Evolutionary conservation across 2,888 invertebrate species (phyloP).

Genomic region (Nematopogon swammerdamellus): DNA sequence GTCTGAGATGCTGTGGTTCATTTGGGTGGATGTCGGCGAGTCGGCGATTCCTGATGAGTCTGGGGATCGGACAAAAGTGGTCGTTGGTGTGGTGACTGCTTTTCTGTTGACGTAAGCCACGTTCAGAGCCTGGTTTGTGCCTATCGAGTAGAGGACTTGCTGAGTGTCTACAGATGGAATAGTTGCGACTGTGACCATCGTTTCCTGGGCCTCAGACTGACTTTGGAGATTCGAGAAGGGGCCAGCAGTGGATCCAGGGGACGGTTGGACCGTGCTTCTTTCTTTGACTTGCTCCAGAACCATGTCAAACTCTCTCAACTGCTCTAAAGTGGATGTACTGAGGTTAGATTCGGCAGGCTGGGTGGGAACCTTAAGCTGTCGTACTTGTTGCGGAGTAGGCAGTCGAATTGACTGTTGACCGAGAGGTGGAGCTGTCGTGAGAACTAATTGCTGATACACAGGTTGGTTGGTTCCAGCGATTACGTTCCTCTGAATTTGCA

Average conservation of each 20-base stretch:
- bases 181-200: background rate
- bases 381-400: constrained; percentile 23
- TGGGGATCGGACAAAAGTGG: constrained; percentile 35
- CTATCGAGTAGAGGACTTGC: constrained; percentile 31
- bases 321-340: constrained; percentile 74
- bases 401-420: constrained; percentile 42
- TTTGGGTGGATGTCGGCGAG: constrained; percentile 28
- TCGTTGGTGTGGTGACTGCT: constrained; percentile 29
- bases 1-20: constrained; percentile 31
- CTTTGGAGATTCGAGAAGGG: background rate
- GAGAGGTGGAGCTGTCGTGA: constrained; percentile 44
- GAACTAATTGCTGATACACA: constrained; percentile 47
- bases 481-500: constrained; percentile 62
- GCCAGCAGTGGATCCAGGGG: background rate
- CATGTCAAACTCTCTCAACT: constrained; percentile 75
- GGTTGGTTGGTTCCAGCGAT: constrained; percentile 54
- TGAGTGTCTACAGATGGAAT: constrained; percentile 16
- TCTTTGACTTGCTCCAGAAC: constrained; percentile 79
- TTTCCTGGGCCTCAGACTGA: constrained; percentile 11
- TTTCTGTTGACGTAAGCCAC: constrained; percentile 31
- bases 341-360: constrained; percentile 57
- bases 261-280: constrained; percentile 62
- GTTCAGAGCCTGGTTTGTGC: constrained; percentile 13
- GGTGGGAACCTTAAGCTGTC: constrained; percentile 10
- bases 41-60: constrained; percentile 38